Conservation (phyloP, 2,113 vertebrate species). For the Eurypyga helias region DNA sequence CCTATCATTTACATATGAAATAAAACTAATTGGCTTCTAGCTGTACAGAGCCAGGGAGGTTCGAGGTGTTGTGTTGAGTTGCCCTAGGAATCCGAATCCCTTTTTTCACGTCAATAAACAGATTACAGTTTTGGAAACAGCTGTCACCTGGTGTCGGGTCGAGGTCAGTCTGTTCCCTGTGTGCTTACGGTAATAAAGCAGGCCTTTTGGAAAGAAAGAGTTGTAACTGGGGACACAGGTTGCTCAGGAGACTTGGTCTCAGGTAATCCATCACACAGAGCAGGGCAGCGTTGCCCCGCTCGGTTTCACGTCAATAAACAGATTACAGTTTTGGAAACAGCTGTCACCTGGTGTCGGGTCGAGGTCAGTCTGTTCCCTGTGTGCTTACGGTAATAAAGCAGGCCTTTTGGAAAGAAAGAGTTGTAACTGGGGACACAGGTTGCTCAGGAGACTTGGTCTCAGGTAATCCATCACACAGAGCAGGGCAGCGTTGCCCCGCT, state of each 20-base stretch:
- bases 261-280: neutral
- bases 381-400: neutral
- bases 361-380: constrained; percentile 67
- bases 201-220: constrained; percentile 19
- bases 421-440: neutral
- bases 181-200: neutral
- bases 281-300: neutral
- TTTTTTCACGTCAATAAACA: constrained; percentile 31
- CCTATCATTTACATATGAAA: constrained; percentile 70
- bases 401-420: constrained; percentile 19
- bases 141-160: constrained; percentile 77
- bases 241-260: neutral
- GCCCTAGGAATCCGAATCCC: constrained; percentile 2
- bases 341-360: constrained; percentile 77
- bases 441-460: neutral
- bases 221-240: neutral
- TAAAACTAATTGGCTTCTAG: constrained; percentile 51
- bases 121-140: constrained; percentile 60
- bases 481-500: neutral
- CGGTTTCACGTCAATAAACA: constrained; percentile 25
- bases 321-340: constrained; percentile 60
- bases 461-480: neutral
- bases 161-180: constrained; percentile 67
- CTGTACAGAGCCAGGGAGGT: constrained; percentile 3
- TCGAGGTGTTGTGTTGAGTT: neutral